A percentile compares a stretch with the other conserved stretches of the same genome.
These are phyloP conservation scores for Rhineura floridana DNA, from an alignment of 2,113 vertebrate genomes.

Conservation along the genomic window DNA sequence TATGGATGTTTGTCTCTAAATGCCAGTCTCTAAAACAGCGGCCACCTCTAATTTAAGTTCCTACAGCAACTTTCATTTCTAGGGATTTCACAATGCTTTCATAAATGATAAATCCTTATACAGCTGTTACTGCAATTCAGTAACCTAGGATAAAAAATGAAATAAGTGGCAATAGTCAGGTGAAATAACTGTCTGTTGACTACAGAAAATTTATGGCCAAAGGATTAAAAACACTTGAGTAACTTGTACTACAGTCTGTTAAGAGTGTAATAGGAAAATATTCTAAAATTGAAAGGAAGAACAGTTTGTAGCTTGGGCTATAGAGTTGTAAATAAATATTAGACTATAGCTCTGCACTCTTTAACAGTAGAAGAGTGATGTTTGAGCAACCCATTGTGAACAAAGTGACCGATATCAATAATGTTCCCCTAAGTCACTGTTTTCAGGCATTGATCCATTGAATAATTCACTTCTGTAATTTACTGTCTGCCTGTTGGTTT, in stretches of 20 bases:
- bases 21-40: fast-evolving
- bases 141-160: background rate
- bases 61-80: background rate
- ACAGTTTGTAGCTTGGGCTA: background rate
- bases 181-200: background rate
- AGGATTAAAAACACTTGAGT: background rate
- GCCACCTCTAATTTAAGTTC: conserved; percentile 7
- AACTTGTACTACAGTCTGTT: background rate
- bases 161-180: background rate
- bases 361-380: background rate
- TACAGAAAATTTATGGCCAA: background rate
- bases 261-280: background rate
- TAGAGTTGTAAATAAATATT: background rate
- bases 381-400: background rate
- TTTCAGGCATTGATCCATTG: background rate
- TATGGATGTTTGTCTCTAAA: conserved; percentile 1
- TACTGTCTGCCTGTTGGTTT: background rate
- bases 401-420: background rate
- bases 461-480: background rate
- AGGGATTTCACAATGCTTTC: background rate
- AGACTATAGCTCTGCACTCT: background rate
- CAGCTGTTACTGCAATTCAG: background rate
- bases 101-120: background rate
- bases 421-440: background rate
- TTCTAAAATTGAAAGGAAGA: background rate